phyloP scores from a whole-genome alignment of 2,113 vertebrate species.

The Notarius quadriscutis region DNA sequence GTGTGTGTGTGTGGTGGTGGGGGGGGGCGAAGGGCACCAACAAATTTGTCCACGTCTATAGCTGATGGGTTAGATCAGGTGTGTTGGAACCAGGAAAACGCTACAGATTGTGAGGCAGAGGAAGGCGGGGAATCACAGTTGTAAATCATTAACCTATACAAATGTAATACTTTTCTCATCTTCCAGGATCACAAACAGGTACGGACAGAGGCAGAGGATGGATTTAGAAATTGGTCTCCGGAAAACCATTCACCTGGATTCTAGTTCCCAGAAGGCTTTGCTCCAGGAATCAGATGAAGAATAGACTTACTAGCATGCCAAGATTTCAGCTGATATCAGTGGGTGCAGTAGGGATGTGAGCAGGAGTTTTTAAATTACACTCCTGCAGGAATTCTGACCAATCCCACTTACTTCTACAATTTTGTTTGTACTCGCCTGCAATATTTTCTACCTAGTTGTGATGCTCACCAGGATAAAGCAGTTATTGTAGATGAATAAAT shows the following conservation, averaged over 20 bases:
- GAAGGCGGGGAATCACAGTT: neutral
- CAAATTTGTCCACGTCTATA: too few species aligned
- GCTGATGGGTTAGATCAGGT: neutral
- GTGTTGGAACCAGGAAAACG: neutral
- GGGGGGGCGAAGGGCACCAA: too few species aligned
- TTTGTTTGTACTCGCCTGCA: neutral
- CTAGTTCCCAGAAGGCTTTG: slow-evolving; percentile 70
- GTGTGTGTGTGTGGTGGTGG: too few species aligned
- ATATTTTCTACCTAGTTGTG: neutral
- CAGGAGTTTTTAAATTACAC: neutral
- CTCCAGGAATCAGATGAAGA: slow-evolving; percentile 78
- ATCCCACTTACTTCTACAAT: neutral
- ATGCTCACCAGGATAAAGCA: neutral
- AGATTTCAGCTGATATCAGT: neutral
- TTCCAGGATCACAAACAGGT: slow-evolving; percentile 56
- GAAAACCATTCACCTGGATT: slow-evolving; percentile 46
- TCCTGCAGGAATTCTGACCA: neutral
- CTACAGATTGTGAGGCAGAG: neutral
- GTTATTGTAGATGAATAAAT: neutral
- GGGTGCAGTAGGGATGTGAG: neutral
- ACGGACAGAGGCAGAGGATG: neutral
- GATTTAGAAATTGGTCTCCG: slow-evolving; percentile 70
- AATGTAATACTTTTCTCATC: neutral
- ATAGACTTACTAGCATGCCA: slow-evolving; percentile 45
- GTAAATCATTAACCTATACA: neutral